A percentile compares a stretch with the other conserved stretches of the same genome.
Evolutionary conservation across 2,113 vertebrate species (phyloP).

Genomic region (Callipepla californica): DNA sequence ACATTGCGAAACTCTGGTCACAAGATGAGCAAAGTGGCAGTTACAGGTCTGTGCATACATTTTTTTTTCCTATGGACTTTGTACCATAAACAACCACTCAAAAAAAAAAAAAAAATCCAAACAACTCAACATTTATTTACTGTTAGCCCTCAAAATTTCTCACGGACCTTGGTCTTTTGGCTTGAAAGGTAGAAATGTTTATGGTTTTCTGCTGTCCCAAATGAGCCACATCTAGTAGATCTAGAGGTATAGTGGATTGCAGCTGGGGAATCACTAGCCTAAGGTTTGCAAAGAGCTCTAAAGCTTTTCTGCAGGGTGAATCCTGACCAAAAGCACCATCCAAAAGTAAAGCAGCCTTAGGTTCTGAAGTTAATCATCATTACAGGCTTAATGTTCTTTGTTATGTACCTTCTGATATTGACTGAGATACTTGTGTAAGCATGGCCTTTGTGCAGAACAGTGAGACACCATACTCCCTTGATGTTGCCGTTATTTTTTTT

Average conservation of each 20-base stretch:
- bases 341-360: background rate
- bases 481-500: background rate
- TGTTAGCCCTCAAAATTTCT: background rate
- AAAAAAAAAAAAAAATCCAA: background rate
- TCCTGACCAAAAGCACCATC: background rate
- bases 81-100: background rate
- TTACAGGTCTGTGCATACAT: background rate
- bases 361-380: slow-evolving; percentile 13
- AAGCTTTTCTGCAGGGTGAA: background rate
- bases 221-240: background rate
- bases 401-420: background rate
- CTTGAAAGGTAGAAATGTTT: background rate
- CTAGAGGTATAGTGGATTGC: background rate
- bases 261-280: background rate
- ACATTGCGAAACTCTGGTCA: background rate
- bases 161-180: background rate
- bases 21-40: background rate
- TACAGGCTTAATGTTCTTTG: slow-evolving; percentile 28
- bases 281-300: background rate
- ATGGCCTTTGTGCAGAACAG: background rate
- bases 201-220: background rate
- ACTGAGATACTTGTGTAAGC: background rate
- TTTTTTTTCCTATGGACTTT: background rate
- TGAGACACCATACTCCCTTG: background rate
- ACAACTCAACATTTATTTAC: background rate